phyloP scores from a whole-genome alignment of 2,797 vertebrate genomes.

The Mycteria americana region DNA sequence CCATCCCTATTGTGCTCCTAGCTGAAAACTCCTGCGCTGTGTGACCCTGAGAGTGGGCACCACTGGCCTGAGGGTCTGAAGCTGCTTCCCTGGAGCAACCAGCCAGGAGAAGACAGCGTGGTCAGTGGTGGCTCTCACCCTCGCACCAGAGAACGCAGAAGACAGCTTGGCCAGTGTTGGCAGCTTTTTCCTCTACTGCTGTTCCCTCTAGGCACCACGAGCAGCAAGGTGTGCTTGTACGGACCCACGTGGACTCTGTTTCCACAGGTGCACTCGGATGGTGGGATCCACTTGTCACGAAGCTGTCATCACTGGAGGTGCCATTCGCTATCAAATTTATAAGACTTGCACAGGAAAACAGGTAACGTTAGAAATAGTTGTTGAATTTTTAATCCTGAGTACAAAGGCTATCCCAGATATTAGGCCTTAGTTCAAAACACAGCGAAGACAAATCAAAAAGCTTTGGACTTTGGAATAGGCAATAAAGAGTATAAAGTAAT shows the following conservation, averaged over 20 bases:
- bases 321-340: not conserved
- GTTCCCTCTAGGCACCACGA: accelerated
- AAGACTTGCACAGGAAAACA: not conserved
- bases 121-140: not conserved
- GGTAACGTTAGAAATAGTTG: not conserved
- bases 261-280: not conserved
- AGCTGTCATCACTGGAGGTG: not conserved
- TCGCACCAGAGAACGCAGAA: not conserved
- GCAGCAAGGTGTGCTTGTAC: not conserved
- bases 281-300: not conserved
- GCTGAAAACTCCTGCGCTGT: not conserved
- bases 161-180: not conserved
- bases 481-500: not conserved
- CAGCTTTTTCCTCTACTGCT: not conserved
- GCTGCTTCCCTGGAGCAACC: not conserved
- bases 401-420: not conserved
- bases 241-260: not conserved
- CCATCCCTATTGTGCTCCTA: accelerated
- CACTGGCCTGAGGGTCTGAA: not conserved
- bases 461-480: not conserved
- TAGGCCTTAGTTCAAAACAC: not conserved
- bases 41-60: not conserved
- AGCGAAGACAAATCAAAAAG: not conserved
- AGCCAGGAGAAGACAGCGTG: not conserved
- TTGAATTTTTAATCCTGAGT: not conserved